Evolutionary conservation across 2,113 vertebrate species (phyloP).

Genomic region (Turdus rufiventris): DNA sequence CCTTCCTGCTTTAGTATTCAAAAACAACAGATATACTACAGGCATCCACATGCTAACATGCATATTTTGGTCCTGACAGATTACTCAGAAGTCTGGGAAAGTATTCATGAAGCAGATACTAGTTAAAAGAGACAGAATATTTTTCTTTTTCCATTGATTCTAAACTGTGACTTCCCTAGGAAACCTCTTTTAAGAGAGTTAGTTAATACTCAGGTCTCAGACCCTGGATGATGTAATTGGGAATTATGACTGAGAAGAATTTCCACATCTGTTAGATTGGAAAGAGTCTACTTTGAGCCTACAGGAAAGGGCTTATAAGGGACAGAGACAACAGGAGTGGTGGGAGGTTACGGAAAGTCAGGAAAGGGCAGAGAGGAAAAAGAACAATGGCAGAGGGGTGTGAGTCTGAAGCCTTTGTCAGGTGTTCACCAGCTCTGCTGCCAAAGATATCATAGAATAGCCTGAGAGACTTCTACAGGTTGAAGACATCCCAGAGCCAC

Average conservation of each 20-base stretch:
- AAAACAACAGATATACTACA: not conserved
- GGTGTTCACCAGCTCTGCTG: not conserved
- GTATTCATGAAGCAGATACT: not conserved
- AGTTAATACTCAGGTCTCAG: not conserved
- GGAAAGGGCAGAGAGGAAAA: not conserved
- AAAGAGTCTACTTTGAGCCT: not conserved
- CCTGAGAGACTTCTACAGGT: not conserved
- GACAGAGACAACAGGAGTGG: not conserved
- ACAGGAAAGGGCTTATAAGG: not conserved
- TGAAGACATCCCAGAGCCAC: not conserved
- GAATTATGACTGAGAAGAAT: not conserved
- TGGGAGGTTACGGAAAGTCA: not conserved
- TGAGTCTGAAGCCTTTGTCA: not conserved
- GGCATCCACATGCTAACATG: not conserved
- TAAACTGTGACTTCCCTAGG: not conserved
- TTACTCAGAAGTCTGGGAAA: not conserved
- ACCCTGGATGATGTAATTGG: no score
- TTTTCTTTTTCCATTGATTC: not conserved
- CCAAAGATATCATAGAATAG: not conserved
- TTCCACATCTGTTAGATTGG: not conserved
- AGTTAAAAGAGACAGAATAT: not conserved
- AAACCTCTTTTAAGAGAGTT: not conserved
- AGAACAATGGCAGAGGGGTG: not conserved
- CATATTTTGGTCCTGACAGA: not conserved
- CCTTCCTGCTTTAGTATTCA: not conserved